A percentile compares a stretch with the other conserved stretches of the same genome.
phyloP scores from a whole-genome alignment of 2,888 invertebrate genomes.

The Cryptocephalus moraei region DNA sequence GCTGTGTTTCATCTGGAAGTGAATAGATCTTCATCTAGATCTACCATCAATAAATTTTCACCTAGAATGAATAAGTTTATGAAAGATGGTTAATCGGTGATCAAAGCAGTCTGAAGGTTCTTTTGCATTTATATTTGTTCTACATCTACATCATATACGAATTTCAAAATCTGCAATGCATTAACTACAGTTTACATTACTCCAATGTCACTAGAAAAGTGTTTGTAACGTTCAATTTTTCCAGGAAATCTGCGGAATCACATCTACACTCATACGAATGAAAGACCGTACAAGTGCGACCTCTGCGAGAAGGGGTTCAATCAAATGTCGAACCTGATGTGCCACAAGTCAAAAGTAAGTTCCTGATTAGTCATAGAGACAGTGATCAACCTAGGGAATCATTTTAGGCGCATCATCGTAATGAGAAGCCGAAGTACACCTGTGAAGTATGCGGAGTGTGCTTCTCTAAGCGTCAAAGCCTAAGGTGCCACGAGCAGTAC shows the following conservation, averaged over 20 bases:
- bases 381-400: too few species aligned
- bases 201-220: neutral
- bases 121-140: too few species aligned
- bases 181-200: neutral
- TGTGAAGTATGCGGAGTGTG: constrained; percentile 46
- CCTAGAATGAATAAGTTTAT: too few species aligned
- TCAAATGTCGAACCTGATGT: constrained; percentile 71
- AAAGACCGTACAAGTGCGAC: constrained; percentile 66
- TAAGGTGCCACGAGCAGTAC: constrained; percentile 47
- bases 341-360: constrained; percentile 60
- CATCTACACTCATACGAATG: constrained; percentile 68
- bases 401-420: constrained; percentile 40
- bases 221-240: constrained; percentile 3
- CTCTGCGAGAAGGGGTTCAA: constrained; percentile 67
- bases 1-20: too few species aligned
- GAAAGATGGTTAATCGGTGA: too few species aligned
- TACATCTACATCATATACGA: too few species aligned
- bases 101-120: too few species aligned
- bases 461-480: constrained; percentile 43
- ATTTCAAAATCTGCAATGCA: neutral
- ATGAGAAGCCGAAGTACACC: constrained; percentile 42
- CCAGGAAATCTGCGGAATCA: constrained; percentile 66
- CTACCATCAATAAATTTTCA: too few species aligned
- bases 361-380: neutral
- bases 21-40: too few species aligned